These are phyloP conservation scores for Leucophenga varia DNA, from an alignment of 1,140 invertebrate genomes.

Conservation along the genomic window DNA sequence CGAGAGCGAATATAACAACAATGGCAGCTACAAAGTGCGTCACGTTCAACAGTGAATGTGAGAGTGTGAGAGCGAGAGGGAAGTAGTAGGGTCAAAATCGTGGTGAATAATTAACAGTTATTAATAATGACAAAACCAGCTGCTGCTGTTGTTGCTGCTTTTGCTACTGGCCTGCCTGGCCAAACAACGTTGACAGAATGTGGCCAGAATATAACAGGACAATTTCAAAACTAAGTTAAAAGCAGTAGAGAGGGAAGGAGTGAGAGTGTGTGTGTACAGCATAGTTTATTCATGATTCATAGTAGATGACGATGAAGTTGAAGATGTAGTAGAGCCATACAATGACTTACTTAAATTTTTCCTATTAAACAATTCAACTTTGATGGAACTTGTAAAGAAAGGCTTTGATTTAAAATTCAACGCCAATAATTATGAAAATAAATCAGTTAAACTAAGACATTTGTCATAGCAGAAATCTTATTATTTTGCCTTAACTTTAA, in stretches of 20 bases:
- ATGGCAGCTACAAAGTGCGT: no score
- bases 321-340: slow-evolving; percentile 6
- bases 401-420: slow-evolving; percentile 52
- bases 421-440: slow-evolving; percentile 53
- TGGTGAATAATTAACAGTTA: slow-evolving; percentile 55
- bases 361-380: no score
- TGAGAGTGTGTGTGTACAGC: neutral
- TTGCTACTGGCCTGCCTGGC: no score
- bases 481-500: no score
- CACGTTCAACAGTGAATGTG: no score
- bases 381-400: no score
- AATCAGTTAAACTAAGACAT: no score
- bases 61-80: no score
- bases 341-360: no score
- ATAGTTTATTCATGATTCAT: neutral
- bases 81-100: no score
- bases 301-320: neutral
- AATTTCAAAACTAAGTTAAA: no score
- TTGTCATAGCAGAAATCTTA: no score
- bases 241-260: neutral
- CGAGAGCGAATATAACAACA: neutral
- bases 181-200: neutral
- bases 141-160: slow-evolving; percentile 24
- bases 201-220: neutral
- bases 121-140: slow-evolving; percentile 55